Percentiles rank a stretch among this genome's conserved stretches.
Evolutionary conservation across 2,888 invertebrate genomes (phyloP).

Genomic region (Apodemia duryi): DNA sequence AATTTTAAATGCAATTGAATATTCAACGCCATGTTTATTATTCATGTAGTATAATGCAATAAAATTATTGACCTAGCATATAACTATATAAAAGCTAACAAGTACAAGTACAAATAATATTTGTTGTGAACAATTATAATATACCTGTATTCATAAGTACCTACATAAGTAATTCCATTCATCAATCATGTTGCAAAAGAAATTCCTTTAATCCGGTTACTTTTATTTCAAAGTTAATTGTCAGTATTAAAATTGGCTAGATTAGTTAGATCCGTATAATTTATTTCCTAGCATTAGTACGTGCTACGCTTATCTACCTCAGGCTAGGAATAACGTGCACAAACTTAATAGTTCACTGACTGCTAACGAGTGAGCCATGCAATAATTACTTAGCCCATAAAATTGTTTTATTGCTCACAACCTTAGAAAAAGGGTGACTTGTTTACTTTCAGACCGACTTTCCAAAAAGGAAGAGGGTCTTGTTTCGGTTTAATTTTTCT

Average conservation of each 20-base stretch:
- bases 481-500: too few relatives aligned
- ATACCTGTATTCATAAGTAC: not conserved
- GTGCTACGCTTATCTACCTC: constrained; percentile 26
- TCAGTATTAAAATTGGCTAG: constrained; percentile 24
- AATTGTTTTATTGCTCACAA: constrained; percentile 19
- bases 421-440: not conserved
- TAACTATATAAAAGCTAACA: too few relatives aligned
- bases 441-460: too few relatives aligned
- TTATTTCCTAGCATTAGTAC: constrained; percentile 28
- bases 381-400: constrained; percentile 29
- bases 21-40: too few relatives aligned
- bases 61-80: too few relatives aligned
- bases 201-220: not conserved
- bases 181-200: constrained; percentile 3
- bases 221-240: constrained; percentile 19
- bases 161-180: not conserved
- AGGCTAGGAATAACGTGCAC: constrained; percentile 24
- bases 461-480: too few relatives aligned
- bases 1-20: too few relatives aligned
- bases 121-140: too few relatives aligned
- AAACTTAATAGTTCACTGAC: constrained; percentile 26
- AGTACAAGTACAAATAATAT: too few relatives aligned
- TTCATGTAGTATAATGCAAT: too few relatives aligned
- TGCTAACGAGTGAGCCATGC: constrained; percentile 25
- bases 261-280: constrained; percentile 23